Base-by-base conservation (phyloP, 2,113 vertebrate genomes). In the Pseudolaguvia tuberculata region DNA sequence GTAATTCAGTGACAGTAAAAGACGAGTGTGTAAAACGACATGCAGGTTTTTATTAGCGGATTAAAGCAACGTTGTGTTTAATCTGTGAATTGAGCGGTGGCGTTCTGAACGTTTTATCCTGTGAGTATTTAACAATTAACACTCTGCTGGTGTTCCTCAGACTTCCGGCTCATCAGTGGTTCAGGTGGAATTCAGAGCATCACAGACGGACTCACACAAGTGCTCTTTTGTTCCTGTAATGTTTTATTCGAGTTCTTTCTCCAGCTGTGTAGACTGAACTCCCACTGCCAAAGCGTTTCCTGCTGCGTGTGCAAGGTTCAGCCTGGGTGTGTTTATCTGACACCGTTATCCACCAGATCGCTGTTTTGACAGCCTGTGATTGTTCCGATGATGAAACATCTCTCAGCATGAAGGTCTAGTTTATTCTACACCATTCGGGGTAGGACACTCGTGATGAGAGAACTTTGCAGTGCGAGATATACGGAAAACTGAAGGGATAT, bases 191-290 rank as follows among this genome's bases (percentile, higher is more conserved):
- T 4, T 18, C 3, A 9, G 45, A 66, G 63, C 50, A 27, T 5
- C 12, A 2, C 0, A 4, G 27, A 25, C 35, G 18, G 27, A 18
- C 29, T 53, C 29, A 18, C 25, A 35, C 31, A 35, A 52, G 59
- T 10, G 1, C 14, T 35, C 69, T 69, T 18, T 80, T 85, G 76
- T 87, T 85, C 85, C 78, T 77, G 55, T 11, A 71, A 70, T 76
- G 39, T 82, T 88, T 84, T 83, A 73, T 82, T 71, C 79, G 62
- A 48, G 47, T 76, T 80, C 48, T 52, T 73, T 65, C 72, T 67
- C 53, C 27, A 88, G 83, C 86, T 88, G 85, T 80, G 84, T 73
- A 89, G 89, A 89, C 88, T 90, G 87, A 90, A 89, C 87, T 87
- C 75, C 59, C 81, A 56, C 23, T 4, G 23, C 69, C 52, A 66